A percentile compares a stretch with the other conserved stretches of the same genome.
These are phyloP conservation scores for Galeopsomyia nigrocyanea DNA, from an alignment of 2,888 invertebrate genomes.

Conservation along the genomic window DNA sequence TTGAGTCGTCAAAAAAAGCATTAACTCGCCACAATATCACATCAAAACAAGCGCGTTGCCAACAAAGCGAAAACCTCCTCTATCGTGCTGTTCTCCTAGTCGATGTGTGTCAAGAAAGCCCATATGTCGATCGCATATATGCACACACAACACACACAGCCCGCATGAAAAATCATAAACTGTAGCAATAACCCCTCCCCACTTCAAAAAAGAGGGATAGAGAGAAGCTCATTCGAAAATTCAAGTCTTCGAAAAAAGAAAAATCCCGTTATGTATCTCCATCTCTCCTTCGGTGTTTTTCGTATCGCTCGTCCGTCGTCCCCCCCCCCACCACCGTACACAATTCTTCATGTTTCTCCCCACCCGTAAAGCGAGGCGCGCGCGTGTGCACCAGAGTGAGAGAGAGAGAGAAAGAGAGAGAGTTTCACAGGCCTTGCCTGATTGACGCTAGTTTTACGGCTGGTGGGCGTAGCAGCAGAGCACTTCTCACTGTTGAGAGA, in stretches of 20 bases:
- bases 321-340: background rate
- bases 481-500: constrained; percentile 1
- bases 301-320: background rate
- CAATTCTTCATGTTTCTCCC: constrained; percentile 15
- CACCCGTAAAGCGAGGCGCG: constrained; percentile 5
- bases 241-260: constrained; percentile 3
- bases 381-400: constrained; percentile 21
- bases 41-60: too few species aligned
- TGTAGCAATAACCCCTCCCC: too few species aligned
- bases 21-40: too few species aligned
- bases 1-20: too few species aligned
- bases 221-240: too few species aligned
- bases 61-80: too few species aligned
- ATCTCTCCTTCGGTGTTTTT: constrained; percentile 7
- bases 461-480: constrained; percentile 47
- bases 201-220: too few species aligned
- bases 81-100: too few species aligned
- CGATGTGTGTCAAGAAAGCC: too few species aligned
- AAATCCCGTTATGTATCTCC: constrained; percentile 36
- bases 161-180: too few species aligned
- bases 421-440: constrained; percentile 17
- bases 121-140: too few species aligned
- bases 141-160: too few species aligned
- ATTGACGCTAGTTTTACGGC: constrained; percentile 49
- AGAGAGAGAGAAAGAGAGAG: background rate